Evolutionary conservation across 1,140 invertebrate species (phyloP).

Genomic region (Philaenus spumarius): DNA sequence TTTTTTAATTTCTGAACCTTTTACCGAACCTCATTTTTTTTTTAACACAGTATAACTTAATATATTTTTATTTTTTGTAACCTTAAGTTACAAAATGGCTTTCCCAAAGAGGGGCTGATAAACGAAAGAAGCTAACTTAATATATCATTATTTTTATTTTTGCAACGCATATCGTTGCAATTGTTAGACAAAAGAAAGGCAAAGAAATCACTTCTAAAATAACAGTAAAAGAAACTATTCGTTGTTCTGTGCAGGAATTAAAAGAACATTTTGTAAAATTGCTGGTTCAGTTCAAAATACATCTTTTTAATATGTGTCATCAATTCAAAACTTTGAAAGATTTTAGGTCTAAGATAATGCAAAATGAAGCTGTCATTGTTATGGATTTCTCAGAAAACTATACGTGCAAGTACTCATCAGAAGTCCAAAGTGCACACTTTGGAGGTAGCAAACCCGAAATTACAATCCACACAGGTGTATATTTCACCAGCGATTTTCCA

Average conservation of each 20-base stretch:
- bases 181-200: background rate
- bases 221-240: background rate
- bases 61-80: too few species aligned
- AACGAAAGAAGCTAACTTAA: too few species aligned
- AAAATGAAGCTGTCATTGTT: background rate
- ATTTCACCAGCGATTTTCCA: background rate
- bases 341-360: background rate
- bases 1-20: too few species aligned
- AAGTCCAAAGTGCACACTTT: conserved; percentile 3
- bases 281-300: too few species aligned
- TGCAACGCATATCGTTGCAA: too few species aligned
- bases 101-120: too few species aligned
- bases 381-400: conserved; percentile 1
- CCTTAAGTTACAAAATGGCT: too few species aligned
- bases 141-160: too few species aligned
- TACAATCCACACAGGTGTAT: background rate
- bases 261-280: too few species aligned
- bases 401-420: background rate
- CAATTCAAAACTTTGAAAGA: background rate
- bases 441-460: background rate
- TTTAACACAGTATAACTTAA: too few species aligned
- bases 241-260: background rate
- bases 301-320: background rate
- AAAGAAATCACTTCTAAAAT: background rate
- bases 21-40: too few species aligned